Evolutionary conservation across 2,888 invertebrate species (phyloP).

Genomic region (Drosophila prolongata): DNA sequence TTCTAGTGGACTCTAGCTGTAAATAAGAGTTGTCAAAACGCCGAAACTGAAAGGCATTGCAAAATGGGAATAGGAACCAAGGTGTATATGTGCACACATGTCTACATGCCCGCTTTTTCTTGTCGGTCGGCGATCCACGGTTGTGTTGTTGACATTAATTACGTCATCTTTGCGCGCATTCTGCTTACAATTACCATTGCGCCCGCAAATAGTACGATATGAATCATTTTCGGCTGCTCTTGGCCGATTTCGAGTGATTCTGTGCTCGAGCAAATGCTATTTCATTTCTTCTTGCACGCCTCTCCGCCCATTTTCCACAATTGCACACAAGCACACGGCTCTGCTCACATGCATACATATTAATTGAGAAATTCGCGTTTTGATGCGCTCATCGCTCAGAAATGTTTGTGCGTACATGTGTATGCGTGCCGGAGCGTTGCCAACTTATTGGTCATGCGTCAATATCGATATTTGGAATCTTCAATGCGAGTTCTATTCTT

Average conservation of each 20-base stretch:
- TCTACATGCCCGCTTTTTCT: slow-evolving; percentile 31
- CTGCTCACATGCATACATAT: slow-evolving; percentile 53
- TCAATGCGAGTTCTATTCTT: slow-evolving; percentile 43
- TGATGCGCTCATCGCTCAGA: slow-evolving; percentile 82
- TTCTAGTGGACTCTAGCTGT: slow-evolving; percentile 63
- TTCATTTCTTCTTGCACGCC: slow-evolving; percentile 39
- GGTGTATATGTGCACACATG: too few species aligned
- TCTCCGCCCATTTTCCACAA: slow-evolving; percentile 28
- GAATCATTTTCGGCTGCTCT: slow-evolving; percentile 73
- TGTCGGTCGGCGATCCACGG: slow-evolving; percentile 52
- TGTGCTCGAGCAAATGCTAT: slow-evolving; percentile 54
- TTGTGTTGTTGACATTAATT: slow-evolving; percentile 67
- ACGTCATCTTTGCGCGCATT: slow-evolving; percentile 72
- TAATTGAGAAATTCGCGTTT: slow-evolving; percentile 80
- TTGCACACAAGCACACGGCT: slow-evolving; percentile 18
- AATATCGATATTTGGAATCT: slow-evolving; percentile 69
- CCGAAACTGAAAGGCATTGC: slow-evolving; percentile 29
- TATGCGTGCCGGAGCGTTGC: slow-evolving; percentile 62
- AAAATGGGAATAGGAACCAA: too few species aligned
- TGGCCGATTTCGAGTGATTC: slow-evolving; percentile 57
- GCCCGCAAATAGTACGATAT: slow-evolving; percentile 54
- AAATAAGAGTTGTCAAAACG: slow-evolving; percentile 70
- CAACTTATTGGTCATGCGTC: slow-evolving; percentile 76
- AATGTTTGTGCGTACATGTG: slow-evolving; percentile 56
- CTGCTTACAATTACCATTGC: slow-evolving; percentile 58